Base-by-base conservation (phyloP, 2,888 invertebrate species). In the Agrochola macilenta region DNA sequence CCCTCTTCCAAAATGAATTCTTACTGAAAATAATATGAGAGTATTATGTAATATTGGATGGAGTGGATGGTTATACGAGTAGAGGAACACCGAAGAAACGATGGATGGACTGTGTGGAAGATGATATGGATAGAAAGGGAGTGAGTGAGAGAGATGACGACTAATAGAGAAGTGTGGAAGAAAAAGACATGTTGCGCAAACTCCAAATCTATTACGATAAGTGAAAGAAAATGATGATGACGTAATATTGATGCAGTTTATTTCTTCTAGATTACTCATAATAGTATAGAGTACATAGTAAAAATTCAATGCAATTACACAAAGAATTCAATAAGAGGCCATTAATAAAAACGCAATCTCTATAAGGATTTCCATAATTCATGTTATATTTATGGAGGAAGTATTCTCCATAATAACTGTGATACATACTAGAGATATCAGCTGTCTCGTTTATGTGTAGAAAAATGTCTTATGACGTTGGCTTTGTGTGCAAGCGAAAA, bases 331-430 rank as follows among this genome's bases (percentile, higher is more conserved):
- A n/a, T 63, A 68, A n/a, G 20, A 52, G 17, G 17, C 5, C 39
- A 43, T 69, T 63, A 63, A 76, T 74, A 73, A 74, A 81, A 83
- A 39, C 54, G 43, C 54, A 70, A 72, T 43, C 65, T 70, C 7
- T 64, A 60, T 61, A 84, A 30, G 68, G 82, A 78, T 61, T 70
- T 76, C 26, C 14, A 84, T 81, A 60, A 71, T 52, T 69, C 43
- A 69, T 69, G 39, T 57, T 69, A 70, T 69, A 30, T 35, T 35
- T 58, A 60, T 30, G 8, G 46, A 84, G 84, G 84, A 82, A 85
- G 63, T 73, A 68, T 76, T 76, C 46, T 69, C 12, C 52, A 73
- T 73, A 70, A 69, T 74, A 83, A 75, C 70, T 84, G 39, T 66
- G 26, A 43, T 58, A 66, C 63, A 49, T 81, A 72, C 75, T 65